Percentiles rank a stretch among this genome's conserved stretches.
phyloP scores from a whole-genome alignment of 2,888 invertebrate species.

The Tetranychus piercei region DNA sequence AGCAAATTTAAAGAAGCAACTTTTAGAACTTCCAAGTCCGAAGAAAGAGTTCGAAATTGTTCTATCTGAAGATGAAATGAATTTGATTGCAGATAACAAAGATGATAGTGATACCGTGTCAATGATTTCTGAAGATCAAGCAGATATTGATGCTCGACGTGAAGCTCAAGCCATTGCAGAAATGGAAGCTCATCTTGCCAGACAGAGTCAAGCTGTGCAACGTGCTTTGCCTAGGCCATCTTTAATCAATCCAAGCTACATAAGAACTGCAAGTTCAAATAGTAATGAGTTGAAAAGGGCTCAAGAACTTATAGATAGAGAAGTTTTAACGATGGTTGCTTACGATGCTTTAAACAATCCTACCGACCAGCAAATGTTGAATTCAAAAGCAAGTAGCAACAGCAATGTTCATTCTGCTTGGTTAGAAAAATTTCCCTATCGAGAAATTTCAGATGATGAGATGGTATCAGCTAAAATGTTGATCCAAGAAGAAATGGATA shows the following conservation, averaged over 20 bases:
- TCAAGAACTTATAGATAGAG: conserved; percentile 82
- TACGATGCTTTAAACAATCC: conserved; percentile 71
- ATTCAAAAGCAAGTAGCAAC: conserved; percentile 24
- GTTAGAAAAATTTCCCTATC: conserved; percentile 44
- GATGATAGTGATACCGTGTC: conserved; percentile 33
- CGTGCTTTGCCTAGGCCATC: conserved; percentile 60
- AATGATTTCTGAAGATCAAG: conserved; percentile 54
- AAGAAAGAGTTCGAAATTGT: conserved; percentile 97
- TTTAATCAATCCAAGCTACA: conserved; percentile 57
- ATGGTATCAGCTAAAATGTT: conserved; percentile 42
- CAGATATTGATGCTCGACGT: conserved; percentile 60
- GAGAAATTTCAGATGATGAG: conserved; percentile 36
- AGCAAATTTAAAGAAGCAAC: conserved; percentile 53
- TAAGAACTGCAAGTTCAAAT: conserved; percentile 43
- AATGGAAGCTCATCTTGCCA: conserved; percentile 45
- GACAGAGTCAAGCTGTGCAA: conserved; percentile 69
- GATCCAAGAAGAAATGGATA: conserved; percentile 62
- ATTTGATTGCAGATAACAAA: conserved; percentile 34
- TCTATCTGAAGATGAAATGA: conserved; percentile 52
- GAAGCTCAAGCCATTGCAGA: conserved; percentile 38
- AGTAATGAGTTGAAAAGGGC: conserved; percentile 74
- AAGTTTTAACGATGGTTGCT: conserved; percentile 88
- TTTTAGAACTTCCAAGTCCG: conserved; percentile 66
- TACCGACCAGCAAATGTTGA: conserved; percentile 30
- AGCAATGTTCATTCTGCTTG: conserved; percentile 27